phyloP scores from a whole-genome alignment of 2,113 vertebrate species.

The Gymnobelideus leadbeateri region DNA sequence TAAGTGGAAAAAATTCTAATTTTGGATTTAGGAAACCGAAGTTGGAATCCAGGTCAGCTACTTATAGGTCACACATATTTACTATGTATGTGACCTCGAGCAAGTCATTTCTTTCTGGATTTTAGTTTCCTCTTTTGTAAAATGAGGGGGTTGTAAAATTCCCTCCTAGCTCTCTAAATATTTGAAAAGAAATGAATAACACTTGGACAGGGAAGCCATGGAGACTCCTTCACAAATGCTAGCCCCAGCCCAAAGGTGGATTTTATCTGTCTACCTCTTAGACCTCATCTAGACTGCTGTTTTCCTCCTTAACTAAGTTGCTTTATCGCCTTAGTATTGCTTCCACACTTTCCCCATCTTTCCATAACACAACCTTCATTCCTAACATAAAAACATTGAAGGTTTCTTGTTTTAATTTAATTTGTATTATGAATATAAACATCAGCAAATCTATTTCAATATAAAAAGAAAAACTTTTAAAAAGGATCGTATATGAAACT shows the following conservation, averaged over 20 bases:
- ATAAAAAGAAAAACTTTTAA: neutral
- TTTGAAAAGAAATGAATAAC: neutral
- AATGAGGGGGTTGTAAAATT: neutral
- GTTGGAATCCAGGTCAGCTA: neutral
- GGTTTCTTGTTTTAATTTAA: neutral
- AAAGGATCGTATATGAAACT: neutral
- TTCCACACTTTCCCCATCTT: neutral
- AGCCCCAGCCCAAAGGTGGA: neutral
- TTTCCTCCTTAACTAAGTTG: neutral
- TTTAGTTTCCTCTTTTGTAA: neutral
- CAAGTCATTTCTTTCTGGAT: neutral
- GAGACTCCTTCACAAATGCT: neutral
- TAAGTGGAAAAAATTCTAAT: neutral
- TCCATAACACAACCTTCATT: neutral
- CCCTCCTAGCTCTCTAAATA: neutral
- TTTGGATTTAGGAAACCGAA: neutral
- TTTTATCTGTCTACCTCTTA: neutral
- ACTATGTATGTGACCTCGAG: neutral
- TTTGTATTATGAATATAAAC: neutral
- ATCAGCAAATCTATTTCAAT: neutral
- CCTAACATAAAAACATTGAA: neutral
- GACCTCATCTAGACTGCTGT: neutral
- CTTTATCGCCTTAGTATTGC: neutral
- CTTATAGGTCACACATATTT: neutral
- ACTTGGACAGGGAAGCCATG: neutral